Percentiles rank a stretch among this genome's conserved stretches.
These are phyloP conservation scores for Eupithecia inturbata DNA, from an alignment of 2,888 invertebrate genomes.

Conservation along the genomic window DNA sequence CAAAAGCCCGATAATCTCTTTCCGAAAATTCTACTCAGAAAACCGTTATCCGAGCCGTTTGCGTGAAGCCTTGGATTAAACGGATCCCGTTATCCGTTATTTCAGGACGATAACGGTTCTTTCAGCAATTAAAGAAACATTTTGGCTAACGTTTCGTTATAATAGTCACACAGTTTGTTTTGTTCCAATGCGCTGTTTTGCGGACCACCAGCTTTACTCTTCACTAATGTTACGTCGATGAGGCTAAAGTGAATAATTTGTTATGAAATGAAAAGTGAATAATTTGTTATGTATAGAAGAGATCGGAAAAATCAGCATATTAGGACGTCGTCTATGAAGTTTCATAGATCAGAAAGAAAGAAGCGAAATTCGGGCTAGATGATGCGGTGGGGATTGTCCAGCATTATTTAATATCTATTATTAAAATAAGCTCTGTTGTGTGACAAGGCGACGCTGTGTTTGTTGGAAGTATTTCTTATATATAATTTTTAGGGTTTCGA, in stretches of 20 bases:
- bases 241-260: background rate
- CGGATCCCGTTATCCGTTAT: slow-evolving; percentile 14
- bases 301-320: too few species aligned
- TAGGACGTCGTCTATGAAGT: background rate
- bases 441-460: too few species aligned
- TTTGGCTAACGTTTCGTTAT: slow-evolving; percentile 15
- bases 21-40: slow-evolving; percentile 15
- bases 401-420: too few species aligned
- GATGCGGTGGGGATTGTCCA: background rate
- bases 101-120: slow-evolving; percentile 16
- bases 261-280: background rate
- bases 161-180: slow-evolving; percentile 14
- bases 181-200: background rate
- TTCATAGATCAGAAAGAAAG: background rate
- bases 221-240: background rate
- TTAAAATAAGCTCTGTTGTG: too few species aligned
- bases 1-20: slow-evolving; percentile 21
- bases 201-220: background rate
- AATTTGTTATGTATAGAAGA: background rate
- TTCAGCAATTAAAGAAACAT: slow-evolving; percentile 23
- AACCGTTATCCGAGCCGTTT: slow-evolving; percentile 23
- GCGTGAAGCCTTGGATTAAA: slow-evolving; percentile 20
- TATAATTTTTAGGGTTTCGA: too few species aligned
- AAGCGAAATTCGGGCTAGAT: background rate
- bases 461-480: too few species aligned